A percentile compares a stretch with the other conserved stretches of the same genome.
Evolutionary conservation across 2,113 vertebrate species (phyloP).

Genomic region (Phainopepla nitens): DNA sequence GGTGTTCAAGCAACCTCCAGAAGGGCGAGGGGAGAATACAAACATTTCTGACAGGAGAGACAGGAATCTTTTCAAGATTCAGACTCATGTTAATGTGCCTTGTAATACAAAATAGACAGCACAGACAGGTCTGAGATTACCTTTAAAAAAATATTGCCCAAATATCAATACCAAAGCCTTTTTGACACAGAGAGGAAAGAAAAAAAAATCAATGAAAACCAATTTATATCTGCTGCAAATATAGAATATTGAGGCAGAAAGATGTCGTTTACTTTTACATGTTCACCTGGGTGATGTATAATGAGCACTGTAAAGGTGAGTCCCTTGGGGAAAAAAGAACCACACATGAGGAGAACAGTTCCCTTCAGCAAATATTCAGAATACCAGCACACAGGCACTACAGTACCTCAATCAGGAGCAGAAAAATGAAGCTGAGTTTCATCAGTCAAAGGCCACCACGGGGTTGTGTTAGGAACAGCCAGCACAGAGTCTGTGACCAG

Average conservation of each 20-base stretch:
- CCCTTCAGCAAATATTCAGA: not conserved
- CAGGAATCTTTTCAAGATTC: not conserved
- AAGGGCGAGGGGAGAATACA: fast-evolving
- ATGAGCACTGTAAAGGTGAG: not conserved
- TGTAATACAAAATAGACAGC: not conserved
- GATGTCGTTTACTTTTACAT: not conserved
- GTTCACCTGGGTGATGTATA: not conserved
- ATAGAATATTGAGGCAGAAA: not conserved
- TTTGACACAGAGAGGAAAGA: not conserved
- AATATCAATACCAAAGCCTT: not conserved
- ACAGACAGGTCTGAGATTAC: not conserved
- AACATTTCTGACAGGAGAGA: not conserved
- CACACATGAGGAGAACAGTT: not conserved
- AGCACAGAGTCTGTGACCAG: not conserved
- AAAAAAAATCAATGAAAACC: not conserved
- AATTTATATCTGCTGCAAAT: not conserved
- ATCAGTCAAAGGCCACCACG: not conserved
- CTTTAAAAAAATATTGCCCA: not conserved
- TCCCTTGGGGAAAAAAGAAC: not conserved
- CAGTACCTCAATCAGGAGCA: not conserved
- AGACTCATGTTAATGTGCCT: not conserved
- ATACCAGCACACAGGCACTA: not conserved
- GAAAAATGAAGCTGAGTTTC: not conserved
- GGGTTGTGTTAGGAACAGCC: not conserved
- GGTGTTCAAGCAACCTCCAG: not conserved